Conservation (phyloP, 2,797 vertebrate species). For the Peromyscus melanophrys region DNA sequence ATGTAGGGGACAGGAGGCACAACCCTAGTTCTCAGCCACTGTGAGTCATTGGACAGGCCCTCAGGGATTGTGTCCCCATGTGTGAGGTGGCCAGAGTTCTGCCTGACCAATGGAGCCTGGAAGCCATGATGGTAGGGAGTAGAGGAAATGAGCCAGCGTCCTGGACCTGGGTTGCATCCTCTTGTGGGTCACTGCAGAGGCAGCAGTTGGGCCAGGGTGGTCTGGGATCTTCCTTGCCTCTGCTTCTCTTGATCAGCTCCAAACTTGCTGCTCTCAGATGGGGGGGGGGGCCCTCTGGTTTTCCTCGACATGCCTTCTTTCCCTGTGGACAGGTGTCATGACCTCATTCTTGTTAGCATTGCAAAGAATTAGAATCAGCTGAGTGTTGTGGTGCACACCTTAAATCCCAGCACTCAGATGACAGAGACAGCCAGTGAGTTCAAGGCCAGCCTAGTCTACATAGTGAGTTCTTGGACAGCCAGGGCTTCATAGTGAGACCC, state of each 20-base stretch:
- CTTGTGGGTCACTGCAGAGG: neutral
- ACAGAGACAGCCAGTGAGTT: neutral
- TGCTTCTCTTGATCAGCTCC: neutral
- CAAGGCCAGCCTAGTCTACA: neutral
- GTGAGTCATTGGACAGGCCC: neutral
- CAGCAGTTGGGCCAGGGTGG: neutral
- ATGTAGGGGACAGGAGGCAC: neutral
- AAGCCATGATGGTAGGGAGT: no score
- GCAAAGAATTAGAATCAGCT: neutral
- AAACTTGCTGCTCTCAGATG: neutral
- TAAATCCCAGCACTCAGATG: neutral
- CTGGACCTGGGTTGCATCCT: neutral
- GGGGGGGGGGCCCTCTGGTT: neutral
- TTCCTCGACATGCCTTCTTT: neutral
- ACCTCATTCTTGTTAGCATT: neutral
- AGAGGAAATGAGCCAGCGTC: neutral
- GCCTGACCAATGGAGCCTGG: neutral
- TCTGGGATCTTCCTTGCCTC: no score
- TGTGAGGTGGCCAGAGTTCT: neutral
- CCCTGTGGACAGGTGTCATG: no score
- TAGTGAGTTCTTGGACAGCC: neutral
- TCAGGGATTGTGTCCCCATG: neutral
- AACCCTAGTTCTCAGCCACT: fast-evolving
- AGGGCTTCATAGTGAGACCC: neutral
- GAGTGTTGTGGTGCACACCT: neutral